Conservation (phyloP, 2,797 vertebrate species). For the Diplodus puntazzo region DNA sequence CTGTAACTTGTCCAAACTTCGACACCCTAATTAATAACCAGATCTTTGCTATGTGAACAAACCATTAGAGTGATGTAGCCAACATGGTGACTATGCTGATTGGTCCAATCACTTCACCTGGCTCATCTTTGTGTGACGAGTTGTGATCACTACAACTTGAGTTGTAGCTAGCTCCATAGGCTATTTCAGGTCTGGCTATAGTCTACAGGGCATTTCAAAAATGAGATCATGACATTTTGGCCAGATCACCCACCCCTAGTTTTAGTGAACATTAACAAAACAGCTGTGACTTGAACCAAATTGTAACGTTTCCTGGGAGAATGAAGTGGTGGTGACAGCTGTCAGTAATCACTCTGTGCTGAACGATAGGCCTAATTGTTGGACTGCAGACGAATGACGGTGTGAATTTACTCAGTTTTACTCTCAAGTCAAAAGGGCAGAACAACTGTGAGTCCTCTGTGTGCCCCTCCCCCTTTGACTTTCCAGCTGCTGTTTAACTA, state of each 20-base stretch:
- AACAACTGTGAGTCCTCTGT: slow-evolving; percentile 36
- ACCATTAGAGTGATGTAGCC: too few relatives aligned
- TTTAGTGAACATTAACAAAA: slow-evolving; percentile 6
- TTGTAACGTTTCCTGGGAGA: background rate
- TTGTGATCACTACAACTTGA: too few relatives aligned
- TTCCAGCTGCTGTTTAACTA: slow-evolving; percentile 80
- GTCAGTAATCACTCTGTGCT: slow-evolving; percentile 17
- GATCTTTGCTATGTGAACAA: too few relatives aligned
- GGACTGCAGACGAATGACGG: slow-evolving; percentile 1
- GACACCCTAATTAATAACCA: too few relatives aligned
- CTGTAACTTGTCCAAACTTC: too few relatives aligned
- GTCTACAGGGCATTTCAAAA: too few relatives aligned
- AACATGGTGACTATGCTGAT: too few relatives aligned
- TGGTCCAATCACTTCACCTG: too few relatives aligned
- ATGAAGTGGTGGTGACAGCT: slow-evolving; percentile 20
- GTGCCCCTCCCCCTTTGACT: slow-evolving; percentile 27
- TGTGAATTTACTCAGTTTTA: slow-evolving; percentile 41
- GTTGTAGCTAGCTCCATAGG: too few relatives aligned
- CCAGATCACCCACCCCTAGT: background rate
- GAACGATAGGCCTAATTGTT: background rate
- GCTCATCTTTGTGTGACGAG: too few relatives aligned
- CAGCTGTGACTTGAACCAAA: background rate
- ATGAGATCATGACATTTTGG: too few relatives aligned
- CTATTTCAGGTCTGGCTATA: too few relatives aligned
- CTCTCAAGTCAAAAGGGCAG: slow-evolving; percentile 36